Percentiles rank a stretch among this genome's conserved stretches.
Evolutionary conservation across 2,888 invertebrate species (phyloP).

Genomic region (Pycnomerus fuliginosus): DNA sequence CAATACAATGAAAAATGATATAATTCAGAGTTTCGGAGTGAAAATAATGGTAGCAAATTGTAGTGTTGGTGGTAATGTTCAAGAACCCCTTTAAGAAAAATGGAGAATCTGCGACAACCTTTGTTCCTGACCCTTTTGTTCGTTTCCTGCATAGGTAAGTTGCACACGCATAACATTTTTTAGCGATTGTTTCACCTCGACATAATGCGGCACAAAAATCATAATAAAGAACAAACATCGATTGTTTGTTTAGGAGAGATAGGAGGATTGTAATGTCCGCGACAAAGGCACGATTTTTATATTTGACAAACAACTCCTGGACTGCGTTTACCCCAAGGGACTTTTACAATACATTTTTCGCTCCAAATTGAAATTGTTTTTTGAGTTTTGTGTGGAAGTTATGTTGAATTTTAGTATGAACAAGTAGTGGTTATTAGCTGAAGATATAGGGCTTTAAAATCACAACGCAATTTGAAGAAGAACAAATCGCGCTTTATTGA

Average conservation of each 20-base stretch:
- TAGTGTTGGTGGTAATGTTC: slow-evolving; percentile 29
- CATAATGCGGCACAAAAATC: slow-evolving; percentile 11
- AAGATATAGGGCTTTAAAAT: too few relatives aligned
- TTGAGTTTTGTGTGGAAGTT: too few relatives aligned
- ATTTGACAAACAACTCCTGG: slow-evolving; percentile 6
- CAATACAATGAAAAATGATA: slow-evolving; percentile 20
- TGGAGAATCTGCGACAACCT: slow-evolving; percentile 39
- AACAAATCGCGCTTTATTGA: too few relatives aligned
- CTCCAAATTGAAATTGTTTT: too few relatives aligned
- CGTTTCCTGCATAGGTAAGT: slow-evolving; percentile 40
- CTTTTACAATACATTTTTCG: too few relatives aligned
- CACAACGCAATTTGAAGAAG: too few relatives aligned
- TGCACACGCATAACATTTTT: slow-evolving; percentile 12
- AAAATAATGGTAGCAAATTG: slow-evolving; percentile 27
- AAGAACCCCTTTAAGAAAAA: slow-evolving; percentile 31
- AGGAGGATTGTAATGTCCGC: slow-evolving; percentile 7
- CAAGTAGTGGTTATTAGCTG: too few relatives aligned
- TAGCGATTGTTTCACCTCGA: slow-evolving; percentile 10
- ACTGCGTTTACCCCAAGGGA: too few relatives aligned
- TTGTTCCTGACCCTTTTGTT: slow-evolving; percentile 38
- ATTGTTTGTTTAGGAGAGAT: slow-evolving; percentile 9
- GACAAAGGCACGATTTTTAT: slow-evolving; percentile 7
- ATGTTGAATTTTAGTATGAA: too few relatives aligned
- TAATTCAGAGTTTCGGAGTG: slow-evolving; percentile 18
- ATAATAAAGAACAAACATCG: slow-evolving; percentile 13